Evolutionary conservation across 2,113 vertebrate genomes (phyloP).

Genomic region (Etia nguti): DNA sequence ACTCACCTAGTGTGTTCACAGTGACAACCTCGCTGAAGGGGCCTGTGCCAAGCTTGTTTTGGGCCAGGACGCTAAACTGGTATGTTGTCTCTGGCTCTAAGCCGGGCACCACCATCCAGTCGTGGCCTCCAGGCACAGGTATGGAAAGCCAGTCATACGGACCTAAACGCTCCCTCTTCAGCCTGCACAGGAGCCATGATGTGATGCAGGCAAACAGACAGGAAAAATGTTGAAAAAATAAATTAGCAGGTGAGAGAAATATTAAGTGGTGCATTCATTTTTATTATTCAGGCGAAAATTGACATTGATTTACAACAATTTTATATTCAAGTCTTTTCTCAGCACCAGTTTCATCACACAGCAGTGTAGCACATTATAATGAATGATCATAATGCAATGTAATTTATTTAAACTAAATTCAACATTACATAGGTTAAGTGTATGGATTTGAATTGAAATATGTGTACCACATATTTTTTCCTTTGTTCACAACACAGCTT

Average conservation of each 20-base stretch:
- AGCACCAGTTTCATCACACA: not conserved
- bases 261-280: not conserved
- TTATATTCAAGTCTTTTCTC: not conserved
- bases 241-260: not conserved
- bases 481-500: not conserved
- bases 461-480: not conserved
- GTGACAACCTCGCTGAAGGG: conserved; percentile 99
- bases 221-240: not conserved
- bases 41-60: conserved; percentile 96
- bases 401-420: not conserved
- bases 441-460: not conserved
- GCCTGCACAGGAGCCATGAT: conserved; percentile 70
- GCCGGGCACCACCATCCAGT: conserved; percentile 87
- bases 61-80: conserved; percentile 97
- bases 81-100: conserved; percentile 94
- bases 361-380: not conserved
- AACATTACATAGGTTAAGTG: not conserved
- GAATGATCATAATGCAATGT: not conserved
- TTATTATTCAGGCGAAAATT: fast-evolving
- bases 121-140: conserved; percentile 82
- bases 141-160: conserved; percentile 95
- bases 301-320: not conserved
- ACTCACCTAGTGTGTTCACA: conserved; percentile 97
- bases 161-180: conserved; percentile 94
- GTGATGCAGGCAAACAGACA: not conserved